Percentiles rank a stretch among this genome's conserved stretches.
These are phyloP conservation scores for Coracopsis vasa DNA, from an alignment of 2,113 vertebrate species.

Conservation along the genomic window DNA sequence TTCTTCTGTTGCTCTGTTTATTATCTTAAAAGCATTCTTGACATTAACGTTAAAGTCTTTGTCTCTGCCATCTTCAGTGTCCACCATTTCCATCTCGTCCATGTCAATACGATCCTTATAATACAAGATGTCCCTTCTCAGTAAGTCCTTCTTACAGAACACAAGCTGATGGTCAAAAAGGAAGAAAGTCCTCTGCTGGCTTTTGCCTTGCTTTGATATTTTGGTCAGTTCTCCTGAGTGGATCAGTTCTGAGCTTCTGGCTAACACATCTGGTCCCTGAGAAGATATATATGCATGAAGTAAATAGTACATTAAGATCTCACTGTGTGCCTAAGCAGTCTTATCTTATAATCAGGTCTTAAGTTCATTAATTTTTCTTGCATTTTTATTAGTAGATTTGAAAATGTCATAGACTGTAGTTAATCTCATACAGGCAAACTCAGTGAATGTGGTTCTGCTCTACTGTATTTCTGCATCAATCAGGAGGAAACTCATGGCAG, in stretches of 20 bases:
- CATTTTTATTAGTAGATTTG: not conserved
- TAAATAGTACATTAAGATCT: not conserved
- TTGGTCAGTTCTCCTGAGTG: slow-evolving; percentile 92
- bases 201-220: slow-evolving; percentile 86
- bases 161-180: slow-evolving; percentile 97
- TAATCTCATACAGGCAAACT: not conserved
- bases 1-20: slow-evolving; percentile 81
- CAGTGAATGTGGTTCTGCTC: not conserved
- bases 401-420: not conserved
- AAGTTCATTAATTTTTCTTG: not conserved
- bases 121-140: slow-evolving; percentile 93
- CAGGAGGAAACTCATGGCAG: not conserved
- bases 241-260: slow-evolving; percentile 92
- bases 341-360: not conserved
- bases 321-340: not conserved
- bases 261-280: slow-evolving; percentile 89
- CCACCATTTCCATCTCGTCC: slow-evolving; percentile 82
- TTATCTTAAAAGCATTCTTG: slow-evolving; percentile 88
- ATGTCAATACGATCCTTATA: slow-evolving; percentile 89
- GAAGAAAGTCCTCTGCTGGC: slow-evolving; percentile 94
- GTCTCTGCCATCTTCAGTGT: slow-evolving; percentile 87
- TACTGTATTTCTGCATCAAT: not conserved
- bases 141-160: slow-evolving; percentile 94
- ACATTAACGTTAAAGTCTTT: slow-evolving; percentile 82
- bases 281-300: not conserved